phyloP scores from a whole-genome alignment of 2,888 invertebrate species.

The Thereva unica region DNA sequence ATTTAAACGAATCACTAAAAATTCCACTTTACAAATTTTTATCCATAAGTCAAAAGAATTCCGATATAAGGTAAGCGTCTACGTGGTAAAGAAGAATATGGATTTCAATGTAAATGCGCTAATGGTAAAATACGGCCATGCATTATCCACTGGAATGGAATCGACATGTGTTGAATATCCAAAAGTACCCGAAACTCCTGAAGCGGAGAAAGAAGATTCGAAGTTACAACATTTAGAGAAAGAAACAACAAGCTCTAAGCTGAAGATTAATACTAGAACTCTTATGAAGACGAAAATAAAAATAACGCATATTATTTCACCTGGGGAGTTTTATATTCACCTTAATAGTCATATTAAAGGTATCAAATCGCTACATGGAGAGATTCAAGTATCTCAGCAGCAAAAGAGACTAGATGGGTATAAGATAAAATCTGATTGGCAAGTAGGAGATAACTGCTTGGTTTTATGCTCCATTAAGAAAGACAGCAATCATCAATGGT shows the following conservation, averaged over 20 bases:
- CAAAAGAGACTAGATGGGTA: constrained; percentile 27
- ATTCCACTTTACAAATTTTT: constrained; percentile 56
- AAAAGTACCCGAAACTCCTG: constrained; percentile 1
- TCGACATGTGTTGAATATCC: constrained; percentile 35
- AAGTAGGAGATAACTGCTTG: constrained; percentile 61
- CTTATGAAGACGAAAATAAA: constrained; percentile 51
- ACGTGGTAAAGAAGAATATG: constrained; percentile 50
- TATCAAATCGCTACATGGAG: constrained; percentile 59
- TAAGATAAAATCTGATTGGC: constrained; percentile 57
- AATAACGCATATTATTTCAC: constrained; percentile 61
- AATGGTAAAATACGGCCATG: constrained; percentile 60
- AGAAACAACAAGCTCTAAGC: constrained; percentile 6
- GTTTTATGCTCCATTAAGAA: constrained; percentile 57
- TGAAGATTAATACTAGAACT: constrained; percentile 41
- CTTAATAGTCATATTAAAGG: constrained; percentile 59
- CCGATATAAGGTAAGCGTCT: constrained; percentile 56
- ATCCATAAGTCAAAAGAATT: constrained; percentile 49
- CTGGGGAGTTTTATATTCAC: constrained; percentile 66
- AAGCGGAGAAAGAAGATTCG: background rate
- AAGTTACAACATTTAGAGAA: background rate
- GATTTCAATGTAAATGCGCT: constrained; percentile 61
- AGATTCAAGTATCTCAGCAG: constrained; percentile 58
- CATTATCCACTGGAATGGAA: constrained; percentile 59
- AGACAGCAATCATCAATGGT: constrained; percentile 64
- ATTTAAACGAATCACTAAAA: constrained; percentile 52